Conservation (phyloP, 2,797 vertebrate species). For the Varecia variegata region DNA sequence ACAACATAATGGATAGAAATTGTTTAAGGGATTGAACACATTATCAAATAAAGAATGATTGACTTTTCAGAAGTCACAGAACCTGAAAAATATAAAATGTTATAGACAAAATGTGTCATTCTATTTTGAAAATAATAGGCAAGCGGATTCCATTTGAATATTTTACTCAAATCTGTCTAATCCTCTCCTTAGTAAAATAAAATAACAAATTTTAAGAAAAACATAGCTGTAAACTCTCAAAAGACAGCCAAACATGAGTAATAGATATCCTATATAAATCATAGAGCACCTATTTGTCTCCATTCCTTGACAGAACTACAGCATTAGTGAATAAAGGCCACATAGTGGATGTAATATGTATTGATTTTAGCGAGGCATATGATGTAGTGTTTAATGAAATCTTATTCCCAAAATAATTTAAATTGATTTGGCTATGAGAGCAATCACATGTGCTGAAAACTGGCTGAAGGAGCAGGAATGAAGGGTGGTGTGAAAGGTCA, state of each 20-base stretch:
- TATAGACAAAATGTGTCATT: conserved; percentile 59
- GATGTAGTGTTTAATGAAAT: conserved; percentile 49
- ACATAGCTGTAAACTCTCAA: not conserved
- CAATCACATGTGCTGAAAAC: not conserved
- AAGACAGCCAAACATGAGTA: not conserved
- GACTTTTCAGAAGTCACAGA: conserved; percentile 46
- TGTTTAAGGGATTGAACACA: conserved; percentile 57
- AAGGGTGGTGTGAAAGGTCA: not conserved
- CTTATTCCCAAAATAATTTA: conserved; percentile 41
- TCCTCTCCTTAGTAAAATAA: conserved; percentile 8
- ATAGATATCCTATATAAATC: not conserved
- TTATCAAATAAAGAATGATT: conserved; percentile 58
- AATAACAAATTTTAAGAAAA: conserved; percentile 46
- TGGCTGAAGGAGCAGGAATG: not conserved
- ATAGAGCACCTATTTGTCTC: not conserved
- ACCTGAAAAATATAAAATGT: conserved; percentile 10
- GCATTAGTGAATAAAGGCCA: not conserved
- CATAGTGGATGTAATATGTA: not conserved
- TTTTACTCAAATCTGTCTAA: not conserved
- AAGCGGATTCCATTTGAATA: not conserved
- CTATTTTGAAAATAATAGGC: conserved; percentile 25
- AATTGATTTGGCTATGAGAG: not conserved
- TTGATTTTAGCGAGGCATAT: conserved; percentile 33
- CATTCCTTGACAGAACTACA: not conserved
- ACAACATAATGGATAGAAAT: conserved; percentile 53